Evolutionary conservation across 2,888 invertebrate genomes (phyloP).

Genomic region (Strigamia crassipes): DNA sequence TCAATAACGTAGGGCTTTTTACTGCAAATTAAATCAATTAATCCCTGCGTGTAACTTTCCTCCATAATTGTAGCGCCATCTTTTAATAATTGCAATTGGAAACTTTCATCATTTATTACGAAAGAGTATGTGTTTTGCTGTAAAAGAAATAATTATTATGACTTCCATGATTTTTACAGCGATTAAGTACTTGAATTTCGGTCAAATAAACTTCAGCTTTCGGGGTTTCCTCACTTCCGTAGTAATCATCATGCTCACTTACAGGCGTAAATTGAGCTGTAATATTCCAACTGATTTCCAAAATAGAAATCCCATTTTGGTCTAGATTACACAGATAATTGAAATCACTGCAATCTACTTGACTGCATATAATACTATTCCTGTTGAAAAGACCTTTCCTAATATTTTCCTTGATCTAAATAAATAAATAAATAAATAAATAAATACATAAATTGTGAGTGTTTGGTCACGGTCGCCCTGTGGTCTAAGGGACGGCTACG

Average conservation of each 20-base stretch:
- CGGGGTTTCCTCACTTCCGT: not conserved
- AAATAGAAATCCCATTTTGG: not conserved
- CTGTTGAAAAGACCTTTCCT: not conserved
- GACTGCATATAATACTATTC: not conserved
- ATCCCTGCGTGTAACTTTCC: not conserved
- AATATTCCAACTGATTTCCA: slow-evolving; percentile 43
- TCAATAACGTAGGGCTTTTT: not conserved
- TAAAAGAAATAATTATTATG: not conserved
- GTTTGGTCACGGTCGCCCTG: no score
- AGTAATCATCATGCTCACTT: not conserved
- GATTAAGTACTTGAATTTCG: slow-evolving; percentile 7
- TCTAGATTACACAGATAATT: not conserved
- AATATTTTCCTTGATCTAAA: not conserved
- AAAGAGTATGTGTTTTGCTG: not conserved
- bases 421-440: no score
- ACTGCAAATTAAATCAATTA: slow-evolving; percentile 10
- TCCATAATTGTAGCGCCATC: not conserved
- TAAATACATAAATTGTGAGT: no score
- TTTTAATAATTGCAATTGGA: slow-evolving; percentile 12
- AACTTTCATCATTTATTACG: not conserved
- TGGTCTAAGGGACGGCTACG: no score
- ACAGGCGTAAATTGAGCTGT: not conserved
- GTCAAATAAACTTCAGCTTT: slow-evolving; percentile 18
- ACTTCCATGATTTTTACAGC: not conserved
- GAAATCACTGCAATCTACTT: slow-evolving; percentile 23